Evolutionary conservation across 2,797 vertebrate genomes (phyloP).

Genomic region (Enteromius paludinosus): DNA sequence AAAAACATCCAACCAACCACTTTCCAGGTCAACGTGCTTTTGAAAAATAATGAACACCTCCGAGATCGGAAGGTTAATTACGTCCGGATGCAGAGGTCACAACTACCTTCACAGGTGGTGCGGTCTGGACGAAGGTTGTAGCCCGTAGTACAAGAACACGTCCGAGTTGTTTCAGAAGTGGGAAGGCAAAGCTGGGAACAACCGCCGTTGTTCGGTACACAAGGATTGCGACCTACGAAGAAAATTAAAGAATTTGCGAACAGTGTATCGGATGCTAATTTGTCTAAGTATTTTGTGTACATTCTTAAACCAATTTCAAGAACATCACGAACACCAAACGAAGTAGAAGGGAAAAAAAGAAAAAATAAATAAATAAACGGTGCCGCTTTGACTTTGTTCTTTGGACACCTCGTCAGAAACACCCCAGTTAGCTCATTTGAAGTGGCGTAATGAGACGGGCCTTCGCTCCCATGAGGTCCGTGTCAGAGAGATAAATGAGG

Average conservation of each 20-base stretch:
- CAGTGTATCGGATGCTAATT: not conserved
- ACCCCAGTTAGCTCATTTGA: conserved; percentile 50
- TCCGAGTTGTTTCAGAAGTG: conserved; percentile 82
- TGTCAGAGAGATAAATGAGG: conserved; percentile 74
- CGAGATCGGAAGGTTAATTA: not conserved
- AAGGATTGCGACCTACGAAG: conserved; percentile 22
- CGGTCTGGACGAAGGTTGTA: conserved; percentile 84
- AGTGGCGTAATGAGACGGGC: conserved; percentile 66
- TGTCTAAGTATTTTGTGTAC: not conserved
- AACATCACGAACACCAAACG: conserved; percentile 9
- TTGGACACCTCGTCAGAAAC: conserved; percentile 42
- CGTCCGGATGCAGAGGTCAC: no score
- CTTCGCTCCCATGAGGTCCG: conserved; percentile 66
- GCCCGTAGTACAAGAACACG: conserved; percentile 83
- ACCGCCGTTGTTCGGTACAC: conserved; percentile 78
- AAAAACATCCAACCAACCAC: not conserved
- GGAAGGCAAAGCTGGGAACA: conserved; percentile 88
- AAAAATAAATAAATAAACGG: not conserved
- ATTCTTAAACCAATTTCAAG: conserved; percentile 3
- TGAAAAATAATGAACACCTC: not conserved
- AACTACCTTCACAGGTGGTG: conserved; percentile 83
- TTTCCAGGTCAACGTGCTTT: not conserved
- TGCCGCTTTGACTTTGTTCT: conserved; percentile 25
- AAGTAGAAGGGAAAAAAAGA: not conserved
- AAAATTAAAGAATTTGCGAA: not conserved